Base-by-base conservation (phyloP, 2,888 invertebrate genomes). In the Rhingia campestris region DNA sequence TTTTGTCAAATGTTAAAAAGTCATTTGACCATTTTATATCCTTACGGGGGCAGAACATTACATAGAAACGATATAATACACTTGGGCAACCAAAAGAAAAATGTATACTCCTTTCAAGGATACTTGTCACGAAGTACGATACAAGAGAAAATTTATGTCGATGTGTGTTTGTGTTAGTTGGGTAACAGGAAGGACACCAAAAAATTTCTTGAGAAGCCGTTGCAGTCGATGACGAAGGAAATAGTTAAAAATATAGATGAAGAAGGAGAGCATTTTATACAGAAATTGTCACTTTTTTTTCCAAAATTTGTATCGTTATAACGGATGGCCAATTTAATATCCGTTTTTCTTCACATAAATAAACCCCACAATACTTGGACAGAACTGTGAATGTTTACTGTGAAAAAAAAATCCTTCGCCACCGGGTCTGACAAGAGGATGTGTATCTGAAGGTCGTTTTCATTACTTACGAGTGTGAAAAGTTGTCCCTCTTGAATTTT, bases 21-120 rank as follows among this genome's bases (percentile, higher is more conserved):
- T 59, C 82, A 82, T 82, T 82, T 82, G 82, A 79, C 82, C 82
- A 82, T 74, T 79, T 79, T 72, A 82, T 82, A 51, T 77, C 72
- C 77, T 67, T 61, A 72, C 64, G 41, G 70, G 45, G 67, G 67
- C 49, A 69, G 9, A 10, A 45, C 7, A 14, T 72, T 74, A 72
- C 58, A 64, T 14, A 41, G 14, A 74, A 5, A 32, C 30, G 35
- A 63, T 70, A 77, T 72, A 72, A 59, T 56, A 59, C 53, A 73
- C 43, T 43, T 47, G 79, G 73, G 49, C 49, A 45, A 22, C 70
- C 22, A 14, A 51, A 41, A 41, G 53, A 47, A 64, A 47, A 58
- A 63, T 64, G 54, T 41, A 49, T 30, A 22, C 49, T 49, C 39
- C 64, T 63, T 69, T 76, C 53, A 76, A 76, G 61, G 53, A 72